Evolutionary conservation across 1,140 invertebrate genomes (phyloP), one percentile per base, ranked within the genome.

Genomic region (Drosophila funebris): DNA sequence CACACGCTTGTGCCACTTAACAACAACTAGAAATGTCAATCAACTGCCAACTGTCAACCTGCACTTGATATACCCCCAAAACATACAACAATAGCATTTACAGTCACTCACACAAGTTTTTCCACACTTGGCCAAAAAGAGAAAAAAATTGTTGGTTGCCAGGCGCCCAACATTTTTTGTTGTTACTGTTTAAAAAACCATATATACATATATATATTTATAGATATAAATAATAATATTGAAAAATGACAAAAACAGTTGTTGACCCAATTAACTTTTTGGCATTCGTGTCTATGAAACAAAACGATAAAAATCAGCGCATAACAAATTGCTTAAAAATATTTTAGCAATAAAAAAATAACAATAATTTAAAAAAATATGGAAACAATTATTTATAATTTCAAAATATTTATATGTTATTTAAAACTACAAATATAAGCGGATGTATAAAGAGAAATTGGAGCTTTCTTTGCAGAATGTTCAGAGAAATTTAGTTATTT

Each of bases 11-110:
- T 87, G 83, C 82, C 82, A 85, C 83, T 85, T 84, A 80, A 72
- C 62, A 73, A 72, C 78, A 87, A 87, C 82, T 87, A 78, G 80
- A 87, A 82, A 82, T 87, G 82, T 76, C 82, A 87, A 87, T 87
- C 82, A 87, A 56, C 70, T 78, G 77, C 72, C 81, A 63, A 63
- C 81, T 77, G 79, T 78, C 80, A 67, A 60, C 78, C 61, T 75
- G 75, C 72, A 77, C 78, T 82, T 64, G 74, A 82, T 67, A 68
- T 63, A 64, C 43, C 52, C 78, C 52, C 43, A 41, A 71, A 70
- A 64, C 31, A 70, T 16, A 37, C 16, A 53, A 60, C 57, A 50
- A 57, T 36, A 60, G 31, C 29, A 57, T 37, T 56, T 48, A 56
- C 50, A 63, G 29, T 11, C 52, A 48, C 57, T 48, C 58, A 1